Percentiles rank a stretch among this genome's conserved stretches.
phyloP scores from a whole-genome alignment of 2,113 vertebrate species.

The Gallinago jamesoni region DNA sequence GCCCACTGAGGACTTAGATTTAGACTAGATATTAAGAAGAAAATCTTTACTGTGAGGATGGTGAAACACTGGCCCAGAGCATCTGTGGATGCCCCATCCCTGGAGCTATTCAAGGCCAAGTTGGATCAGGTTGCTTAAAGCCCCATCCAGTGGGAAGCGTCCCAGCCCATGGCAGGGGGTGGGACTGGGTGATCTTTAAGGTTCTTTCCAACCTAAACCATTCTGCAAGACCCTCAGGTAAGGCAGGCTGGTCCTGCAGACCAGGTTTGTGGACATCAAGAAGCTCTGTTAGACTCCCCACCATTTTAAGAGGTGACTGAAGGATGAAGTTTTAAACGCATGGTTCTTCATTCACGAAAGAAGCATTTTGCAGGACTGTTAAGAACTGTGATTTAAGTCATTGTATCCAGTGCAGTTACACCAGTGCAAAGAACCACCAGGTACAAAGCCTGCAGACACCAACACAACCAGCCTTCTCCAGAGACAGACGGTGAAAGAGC shows the following conservation, averaged over 20 bases:
- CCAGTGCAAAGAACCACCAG: neutral
- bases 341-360: neutral
- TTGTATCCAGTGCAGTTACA: neutral
- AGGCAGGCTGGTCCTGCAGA: neutral
- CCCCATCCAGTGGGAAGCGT: neutral
- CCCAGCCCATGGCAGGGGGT: neutral
- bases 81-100: neutral
- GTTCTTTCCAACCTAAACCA: neutral
- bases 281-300: accelerated
- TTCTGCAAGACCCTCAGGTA: neutral
- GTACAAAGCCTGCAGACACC: neutral
- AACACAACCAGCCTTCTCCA: neutral
- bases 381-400: neutral
- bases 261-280: neutral
- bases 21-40: neutral
- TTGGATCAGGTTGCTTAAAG: too few species aligned
- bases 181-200: neutral
- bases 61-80: neutral
- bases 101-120: neutral
- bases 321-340: neutral
- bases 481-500: neutral
- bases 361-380: neutral
- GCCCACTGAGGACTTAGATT: neutral
- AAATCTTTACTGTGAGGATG: neutral
- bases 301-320: neutral